These are phyloP conservation scores for Resseliella maxima DNA, from an alignment of 2,888 invertebrate genomes.

Conservation along the genomic window DNA sequence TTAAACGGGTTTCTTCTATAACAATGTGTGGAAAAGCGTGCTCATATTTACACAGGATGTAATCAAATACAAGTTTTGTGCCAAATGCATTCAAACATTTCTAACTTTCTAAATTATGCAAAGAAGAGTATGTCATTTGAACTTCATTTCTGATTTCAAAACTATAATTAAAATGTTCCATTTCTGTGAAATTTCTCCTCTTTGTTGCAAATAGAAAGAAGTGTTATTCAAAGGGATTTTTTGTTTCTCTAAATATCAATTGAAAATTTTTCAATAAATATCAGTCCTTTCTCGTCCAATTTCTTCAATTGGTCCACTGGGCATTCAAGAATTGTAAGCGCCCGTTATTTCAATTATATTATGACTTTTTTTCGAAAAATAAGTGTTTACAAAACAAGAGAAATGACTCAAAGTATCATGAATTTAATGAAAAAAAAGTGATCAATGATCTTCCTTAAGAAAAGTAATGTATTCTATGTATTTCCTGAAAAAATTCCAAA, in stretches of 20 bases:
- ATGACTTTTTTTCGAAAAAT: neutral
- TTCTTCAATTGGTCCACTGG: constrained; percentile 26
- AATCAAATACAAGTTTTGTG: constrained; percentile 16
- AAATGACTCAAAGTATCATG: neutral
- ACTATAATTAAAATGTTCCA: neutral
- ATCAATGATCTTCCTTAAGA: neutral
- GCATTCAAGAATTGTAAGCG: neutral
- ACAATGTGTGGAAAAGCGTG: neutral
- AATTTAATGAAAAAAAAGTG: neutral
- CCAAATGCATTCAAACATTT: neutral
- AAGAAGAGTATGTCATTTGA: neutral
- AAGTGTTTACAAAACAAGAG: neutral
- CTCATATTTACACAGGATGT: neutral
- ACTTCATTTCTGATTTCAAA: neutral
- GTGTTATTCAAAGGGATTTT: neutral
- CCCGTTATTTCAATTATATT: constrained; percentile 3
- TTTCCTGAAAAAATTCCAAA: neutral
- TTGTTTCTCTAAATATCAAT: neutral
- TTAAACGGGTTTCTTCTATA: constrained; percentile 1
- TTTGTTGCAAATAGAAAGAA: neutral
- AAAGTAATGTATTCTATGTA: neutral
- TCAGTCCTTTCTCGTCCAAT: neutral
- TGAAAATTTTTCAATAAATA: neutral
- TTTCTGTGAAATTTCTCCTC: neutral
- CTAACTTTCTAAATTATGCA: neutral